Percentiles rank a stretch among this genome's conserved stretches.
phyloP scores from a whole-genome alignment of 2,888 invertebrate genomes.

The Drosophila planitibia region DNA sequence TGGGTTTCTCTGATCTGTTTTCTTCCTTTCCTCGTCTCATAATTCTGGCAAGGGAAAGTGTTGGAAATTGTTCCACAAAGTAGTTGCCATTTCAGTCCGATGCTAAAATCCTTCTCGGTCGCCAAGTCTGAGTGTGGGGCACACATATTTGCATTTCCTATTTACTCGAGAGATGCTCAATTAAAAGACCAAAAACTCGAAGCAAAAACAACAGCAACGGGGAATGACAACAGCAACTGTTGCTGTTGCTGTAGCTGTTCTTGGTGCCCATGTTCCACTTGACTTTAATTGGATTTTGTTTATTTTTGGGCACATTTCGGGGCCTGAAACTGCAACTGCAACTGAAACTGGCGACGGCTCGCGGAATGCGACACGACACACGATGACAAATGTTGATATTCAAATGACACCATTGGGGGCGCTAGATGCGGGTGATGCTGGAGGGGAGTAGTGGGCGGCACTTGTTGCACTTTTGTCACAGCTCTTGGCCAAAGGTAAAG shows the following conservation, averaged over 20 bases:
- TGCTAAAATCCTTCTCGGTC: conserved; percentile 61
- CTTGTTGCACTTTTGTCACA: conserved; percentile 63
- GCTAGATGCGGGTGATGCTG: conserved; percentile 39
- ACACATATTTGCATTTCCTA: conserved; percentile 64
- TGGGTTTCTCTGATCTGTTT: conserved; percentile 57
- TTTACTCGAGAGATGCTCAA: conserved; percentile 65
- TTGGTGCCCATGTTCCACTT: conserved; percentile 63
- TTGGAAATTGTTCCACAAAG: conserved; percentile 64
- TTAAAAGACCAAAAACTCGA: conserved; percentile 59
- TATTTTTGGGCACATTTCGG: conserved; percentile 77
- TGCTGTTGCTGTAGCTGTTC: conserved; percentile 31
- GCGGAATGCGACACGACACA: conserved; percentile 79
- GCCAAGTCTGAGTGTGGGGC: conserved; percentile 46
- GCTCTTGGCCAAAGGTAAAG: conserved; percentile 30
- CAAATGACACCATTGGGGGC: conserved; percentile 73
- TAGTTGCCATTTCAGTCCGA: conserved; percentile 60
- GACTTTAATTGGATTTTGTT: conserved; percentile 79
- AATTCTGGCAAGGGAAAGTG: conserved; percentile 67
- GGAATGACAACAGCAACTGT: conserved; percentile 30
- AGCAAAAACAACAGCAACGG: conserved; percentile 27
- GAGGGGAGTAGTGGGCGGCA: conserved; percentile 29
- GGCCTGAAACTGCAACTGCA: conserved; percentile 33
- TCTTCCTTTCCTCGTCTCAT: conserved; percentile 1
- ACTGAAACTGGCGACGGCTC: conserved; percentile 53
- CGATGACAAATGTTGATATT: conserved; percentile 81